Conservation (phyloP, 1,140 invertebrate genomes). For the Zaprionus gabonicus region DNA sequence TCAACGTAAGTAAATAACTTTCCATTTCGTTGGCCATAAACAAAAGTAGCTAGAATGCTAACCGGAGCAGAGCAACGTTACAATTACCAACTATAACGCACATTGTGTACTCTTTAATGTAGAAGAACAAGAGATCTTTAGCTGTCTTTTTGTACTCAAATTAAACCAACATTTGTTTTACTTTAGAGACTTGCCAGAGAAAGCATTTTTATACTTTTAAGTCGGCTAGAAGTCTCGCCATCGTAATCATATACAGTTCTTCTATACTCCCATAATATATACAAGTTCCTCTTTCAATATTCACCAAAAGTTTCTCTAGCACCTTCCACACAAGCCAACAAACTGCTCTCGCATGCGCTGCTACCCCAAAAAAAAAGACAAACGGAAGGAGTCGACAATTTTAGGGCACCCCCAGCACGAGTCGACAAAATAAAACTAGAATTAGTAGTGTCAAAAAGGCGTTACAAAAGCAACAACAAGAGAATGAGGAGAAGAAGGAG, state of each 20-base stretch:
- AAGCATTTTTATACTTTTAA: too few relatives aligned
- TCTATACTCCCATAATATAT: not conserved
- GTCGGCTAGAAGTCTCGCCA: too few relatives aligned
- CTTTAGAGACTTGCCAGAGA: too few relatives aligned
- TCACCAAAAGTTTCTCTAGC: not conserved
- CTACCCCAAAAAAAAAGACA: not conserved
- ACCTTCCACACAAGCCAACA: not conserved
- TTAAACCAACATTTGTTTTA: too few relatives aligned
- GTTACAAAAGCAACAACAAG: slow-evolving; percentile 65
- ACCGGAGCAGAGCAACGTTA: not conserved
- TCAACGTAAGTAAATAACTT: slow-evolving; percentile 75
- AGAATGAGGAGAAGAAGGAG: not conserved
- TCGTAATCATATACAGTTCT: too few relatives aligned
- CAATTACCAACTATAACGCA: not conserved
- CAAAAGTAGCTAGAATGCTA: slow-evolving; percentile 55
- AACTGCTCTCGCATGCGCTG: not conserved
- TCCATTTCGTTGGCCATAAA: slow-evolving; percentile 78
- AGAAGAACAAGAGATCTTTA: not conserved
- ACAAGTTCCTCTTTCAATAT: not conserved
- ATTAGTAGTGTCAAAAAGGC: slow-evolving; percentile 82
- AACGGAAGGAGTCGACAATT: slow-evolving; percentile 40
- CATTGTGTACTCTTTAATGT: not conserved
- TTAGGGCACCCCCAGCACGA: slow-evolving; percentile 30
- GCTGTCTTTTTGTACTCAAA: too few relatives aligned
- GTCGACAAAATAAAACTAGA: slow-evolving; percentile 72